Evolutionary conservation across 2,888 invertebrate species (phyloP), one percentile per base, ranked within the genome.

Genomic region (Chaetogeoica ovagalla): DNA sequence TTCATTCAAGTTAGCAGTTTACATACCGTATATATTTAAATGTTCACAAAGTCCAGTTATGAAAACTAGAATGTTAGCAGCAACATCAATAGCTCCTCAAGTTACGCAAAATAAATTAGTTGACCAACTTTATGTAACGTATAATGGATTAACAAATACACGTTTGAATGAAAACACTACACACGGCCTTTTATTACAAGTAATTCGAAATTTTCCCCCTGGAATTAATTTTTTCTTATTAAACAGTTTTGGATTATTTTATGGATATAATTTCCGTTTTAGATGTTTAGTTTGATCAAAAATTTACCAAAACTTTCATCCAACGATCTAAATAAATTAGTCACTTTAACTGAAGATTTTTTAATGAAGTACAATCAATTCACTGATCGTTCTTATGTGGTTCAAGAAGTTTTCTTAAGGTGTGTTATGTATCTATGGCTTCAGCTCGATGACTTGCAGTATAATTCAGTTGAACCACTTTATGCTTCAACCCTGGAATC

Each of bases 61-160:
- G 85, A 90, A 91, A 86, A 93, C 92, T 0, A 88, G 95, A 59
- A 89, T 90, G 84, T 88, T 94, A 83, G 92, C 93, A 1, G 93
- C 93, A 0, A 89, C 89, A 84, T 93, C 94, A 2, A 87, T 91
- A 48, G 88, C 90, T 30, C 89, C 91, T 37, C 86, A 92, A 81
- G 87, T 91, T 55, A 87, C 88, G 2, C 86, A 86, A 81, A 86
- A 86, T 70, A 85, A 85, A 55, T 84, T 85, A 39, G 72, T 84
- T 0, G 81, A 82, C 43, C 84, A 85, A 52, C 82, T 88, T 11
- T 81, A 83, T 39, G 84, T 85, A 68, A 84, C 89, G 57, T 84
- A 88, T 74, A 83, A 84, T n/a, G 82, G 84, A 76, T 84, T 88
- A 55, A 76, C 83, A 17, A 84, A 86, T 5, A 77, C 72, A 0